Conservation (phyloP, 2,797 vertebrate species). For the Tenualosa thibaudeaui region DNA sequence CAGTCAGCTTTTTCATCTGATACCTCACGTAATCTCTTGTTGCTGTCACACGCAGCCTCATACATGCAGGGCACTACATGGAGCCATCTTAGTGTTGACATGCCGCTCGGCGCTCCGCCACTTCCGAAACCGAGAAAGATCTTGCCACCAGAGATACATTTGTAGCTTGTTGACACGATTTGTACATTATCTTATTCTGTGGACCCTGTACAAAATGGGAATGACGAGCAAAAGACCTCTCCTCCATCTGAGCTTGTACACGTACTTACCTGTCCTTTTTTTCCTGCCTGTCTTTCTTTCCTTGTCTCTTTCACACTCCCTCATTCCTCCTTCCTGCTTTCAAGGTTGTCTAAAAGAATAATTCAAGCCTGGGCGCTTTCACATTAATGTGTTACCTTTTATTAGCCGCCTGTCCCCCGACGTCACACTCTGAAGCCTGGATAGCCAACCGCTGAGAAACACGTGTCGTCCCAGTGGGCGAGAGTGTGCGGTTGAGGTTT, state of each 20-base stretch:
- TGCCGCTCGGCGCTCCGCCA: not conserved
- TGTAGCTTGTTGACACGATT: not conserved
- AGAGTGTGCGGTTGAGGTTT: not conserved
- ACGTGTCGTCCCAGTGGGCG: slow-evolving; percentile 18
- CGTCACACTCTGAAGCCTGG: slow-evolving; percentile 26
- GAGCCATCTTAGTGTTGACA: not conserved
- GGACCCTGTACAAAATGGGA: not conserved
- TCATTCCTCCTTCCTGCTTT: slow-evolving; percentile 25
- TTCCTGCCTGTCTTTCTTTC: not conserved
- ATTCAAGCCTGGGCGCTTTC: slow-evolving; percentile 40
- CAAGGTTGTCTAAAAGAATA: slow-evolving; percentile 47
- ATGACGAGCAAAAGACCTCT: not conserved
- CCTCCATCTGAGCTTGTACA: not conserved
- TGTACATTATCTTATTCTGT: not conserved
- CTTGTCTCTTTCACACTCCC: slow-evolving; percentile 4
- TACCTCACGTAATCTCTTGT: not conserved
- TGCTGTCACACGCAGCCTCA: not conserved
- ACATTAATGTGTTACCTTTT: slow-evolving; percentile 48
- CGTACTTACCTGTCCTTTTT: not conserved
- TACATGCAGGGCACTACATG: not conserved
- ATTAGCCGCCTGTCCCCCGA: slow-evolving; percentile 23
- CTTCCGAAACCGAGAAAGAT: not conserved
- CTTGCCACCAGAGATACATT: not conserved
- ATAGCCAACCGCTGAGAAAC: slow-evolving; percentile 26
- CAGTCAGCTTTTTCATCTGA: slow-evolving; percentile 8